phyloP scores from a whole-genome alignment of 2,797 vertebrate species.

The Sebastes kiyomatsui region DNA sequence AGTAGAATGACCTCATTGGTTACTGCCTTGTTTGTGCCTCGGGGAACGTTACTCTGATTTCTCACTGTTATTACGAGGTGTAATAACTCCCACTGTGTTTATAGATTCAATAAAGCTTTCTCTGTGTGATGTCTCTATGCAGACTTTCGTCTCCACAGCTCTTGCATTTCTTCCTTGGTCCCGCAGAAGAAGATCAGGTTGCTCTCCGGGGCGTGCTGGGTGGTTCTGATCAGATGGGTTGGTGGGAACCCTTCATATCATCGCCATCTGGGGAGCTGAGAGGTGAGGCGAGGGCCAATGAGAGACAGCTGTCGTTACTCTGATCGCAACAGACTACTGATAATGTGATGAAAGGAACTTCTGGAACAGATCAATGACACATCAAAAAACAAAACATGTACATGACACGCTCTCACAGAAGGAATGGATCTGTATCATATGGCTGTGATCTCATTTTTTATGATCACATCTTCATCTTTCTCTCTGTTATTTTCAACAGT shows the following conservation, averaged over 20 bases:
- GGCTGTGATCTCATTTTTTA: neutral
- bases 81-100: conserved; percentile 38
- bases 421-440: neutral
- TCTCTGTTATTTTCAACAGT: neutral
- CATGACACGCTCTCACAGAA: neutral
- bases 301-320: conserved; percentile 37
- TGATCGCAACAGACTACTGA: neutral
- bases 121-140: neutral
- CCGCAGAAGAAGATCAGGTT: conserved; percentile 39
- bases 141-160: neutral
- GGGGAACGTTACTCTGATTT: conserved; percentile 34
- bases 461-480: neutral
- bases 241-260: neutral
- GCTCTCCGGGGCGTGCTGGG: neutral
- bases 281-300: conserved; percentile 34
- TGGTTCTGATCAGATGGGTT: conserved; percentile 18
- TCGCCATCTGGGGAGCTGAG: conserved; percentile 18
- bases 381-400: neutral
- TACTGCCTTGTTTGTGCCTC: conserved; percentile 37
- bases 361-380: neutral
- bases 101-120: conserved; percentile 45
- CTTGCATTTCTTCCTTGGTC: neutral
- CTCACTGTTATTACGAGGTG: conserved; percentile 12
- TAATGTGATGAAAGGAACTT: neutral
- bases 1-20: conserved; percentile 50